Conservation (phyloP, 2,113 vertebrate genomes). For the Petrocephalus microphthalmus region DNA sequence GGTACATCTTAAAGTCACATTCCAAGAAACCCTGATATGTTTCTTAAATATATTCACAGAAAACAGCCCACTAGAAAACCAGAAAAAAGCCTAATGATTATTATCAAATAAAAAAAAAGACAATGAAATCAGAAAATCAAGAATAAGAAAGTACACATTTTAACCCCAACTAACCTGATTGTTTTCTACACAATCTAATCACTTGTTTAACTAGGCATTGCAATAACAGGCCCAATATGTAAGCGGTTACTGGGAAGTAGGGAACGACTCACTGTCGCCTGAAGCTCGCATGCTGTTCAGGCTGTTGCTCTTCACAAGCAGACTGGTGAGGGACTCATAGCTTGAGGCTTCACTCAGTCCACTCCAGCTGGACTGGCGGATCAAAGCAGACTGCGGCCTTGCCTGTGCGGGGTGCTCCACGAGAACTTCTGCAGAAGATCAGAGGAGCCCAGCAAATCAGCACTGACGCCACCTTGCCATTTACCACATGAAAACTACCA, state of each 20-base stretch:
- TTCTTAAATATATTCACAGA: neutral
- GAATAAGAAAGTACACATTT: neutral
- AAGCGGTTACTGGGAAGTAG: neutral
- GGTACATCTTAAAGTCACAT: neutral
- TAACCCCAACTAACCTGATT: neutral
- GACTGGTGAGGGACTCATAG: slow-evolving; percentile 55
- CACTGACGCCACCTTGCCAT: neutral
- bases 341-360: slow-evolving; percentile 69
- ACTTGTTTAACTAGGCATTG: neutral
- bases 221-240: neutral
- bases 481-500: neutral
- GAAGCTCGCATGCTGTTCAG: slow-evolving; percentile 64
- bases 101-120: neutral
- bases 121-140: neutral
- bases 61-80: neutral
- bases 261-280: slow-evolving; percentile 54
- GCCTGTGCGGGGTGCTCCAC: slow-evolving; percentile 28
- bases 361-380: slow-evolving; percentile 83
- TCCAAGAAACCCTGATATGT: neutral
- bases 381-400: slow-evolving; percentile 54
- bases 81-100: neutral
- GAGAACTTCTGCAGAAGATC: slow-evolving; percentile 16
- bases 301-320: slow-evolving; percentile 78
- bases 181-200: neutral
- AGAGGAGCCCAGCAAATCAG: neutral